Percentiles rank a stretch among this genome's conserved stretches.
Evolutionary conservation across 2,113 vertebrate genomes (phyloP).

Genomic region (Chaetodon trifascialis): DNA sequence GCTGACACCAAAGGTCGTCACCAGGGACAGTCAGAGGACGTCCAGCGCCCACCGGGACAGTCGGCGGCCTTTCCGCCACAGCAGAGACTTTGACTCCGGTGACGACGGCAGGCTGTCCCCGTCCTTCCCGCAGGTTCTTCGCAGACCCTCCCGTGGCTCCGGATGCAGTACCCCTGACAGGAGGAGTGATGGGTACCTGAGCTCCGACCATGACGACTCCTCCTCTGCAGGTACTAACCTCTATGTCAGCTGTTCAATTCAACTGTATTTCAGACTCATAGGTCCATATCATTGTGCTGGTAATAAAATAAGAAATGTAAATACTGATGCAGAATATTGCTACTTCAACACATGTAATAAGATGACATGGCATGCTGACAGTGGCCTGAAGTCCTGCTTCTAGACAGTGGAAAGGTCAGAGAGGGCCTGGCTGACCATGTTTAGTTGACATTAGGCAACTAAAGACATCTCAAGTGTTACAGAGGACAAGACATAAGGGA

Average conservation of each 20-base stretch:
- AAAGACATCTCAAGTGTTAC: not conserved
- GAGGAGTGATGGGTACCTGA: slow-evolving; percentile 87
- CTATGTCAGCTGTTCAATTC: not conserved
- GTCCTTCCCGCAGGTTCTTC: slow-evolving; percentile 53
- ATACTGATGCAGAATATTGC: not conserved
- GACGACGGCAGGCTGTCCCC: slow-evolving; percentile 84
- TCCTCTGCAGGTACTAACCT: slow-evolving; percentile 86
- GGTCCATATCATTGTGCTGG: too few species aligned
- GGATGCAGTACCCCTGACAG: slow-evolving; percentile 89
- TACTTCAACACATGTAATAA: not conserved
- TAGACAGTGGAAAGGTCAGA: not conserved
- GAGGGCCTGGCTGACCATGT: not conserved
- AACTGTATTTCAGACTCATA: too few species aligned
- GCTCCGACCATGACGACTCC: slow-evolving; percentile 92
- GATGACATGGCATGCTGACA: not conserved
- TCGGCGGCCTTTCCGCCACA: slow-evolving; percentile 73
- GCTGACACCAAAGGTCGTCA: slow-evolving; percentile 65
- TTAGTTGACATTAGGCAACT: not conserved
- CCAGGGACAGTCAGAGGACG: slow-evolving; percentile 48
- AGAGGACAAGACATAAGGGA: not conserved
- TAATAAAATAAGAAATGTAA: too few species aligned
- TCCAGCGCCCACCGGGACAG: slow-evolving; percentile 39
- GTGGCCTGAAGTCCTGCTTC: not conserved
- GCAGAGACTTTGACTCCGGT: slow-evolving; percentile 84
- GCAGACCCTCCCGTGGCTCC: slow-evolving; percentile 70